These are phyloP conservation scores for Akabosia matsudoensis DNA, from an alignment of 1,140 invertebrate genomes.

Conservation along the genomic window DNA sequence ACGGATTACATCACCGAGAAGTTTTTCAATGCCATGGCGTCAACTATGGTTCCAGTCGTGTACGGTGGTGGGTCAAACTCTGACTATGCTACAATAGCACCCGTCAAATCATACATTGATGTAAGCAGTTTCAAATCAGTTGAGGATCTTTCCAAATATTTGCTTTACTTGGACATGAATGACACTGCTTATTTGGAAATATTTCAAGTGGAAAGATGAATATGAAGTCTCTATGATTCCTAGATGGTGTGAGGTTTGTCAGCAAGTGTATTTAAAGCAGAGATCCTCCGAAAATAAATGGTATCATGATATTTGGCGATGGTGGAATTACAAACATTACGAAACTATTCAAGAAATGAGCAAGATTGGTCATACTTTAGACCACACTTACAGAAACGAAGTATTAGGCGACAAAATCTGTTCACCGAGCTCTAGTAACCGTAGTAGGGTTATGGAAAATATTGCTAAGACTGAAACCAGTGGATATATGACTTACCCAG, in stretches of 20 bases:
- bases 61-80: conserved; percentile 48
- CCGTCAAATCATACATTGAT: conserved; percentile 53
- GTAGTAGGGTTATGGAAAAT: too few relatives aligned
- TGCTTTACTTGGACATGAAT: conserved; percentile 48
- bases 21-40: conserved; percentile 38
- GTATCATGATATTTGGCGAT: background rate
- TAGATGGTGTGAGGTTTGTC: background rate
- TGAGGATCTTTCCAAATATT: conserved; percentile 49
- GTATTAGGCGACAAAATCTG: too few relatives aligned
- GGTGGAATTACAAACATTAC: conserved; percentile 16
- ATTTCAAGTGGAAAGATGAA: conserved; percentile 49
- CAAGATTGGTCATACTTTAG: too few relatives aligned
- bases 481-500: too few relatives aligned
- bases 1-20: conserved; percentile 54
- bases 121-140: conserved; percentile 48
- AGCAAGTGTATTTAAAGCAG: background rate
- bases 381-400: too few relatives aligned
- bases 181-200: conserved; percentile 48
- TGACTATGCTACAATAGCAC: conserved; percentile 50
- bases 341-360: too few relatives aligned
- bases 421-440: too few relatives aligned
- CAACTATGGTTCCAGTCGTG: conserved; percentile 47
- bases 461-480: too few relatives aligned
- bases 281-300: background rate
- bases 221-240: conserved; percentile 18